Evolutionary conservation across 2,113 vertebrate genomes (phyloP), one percentile per base, ranked within the genome.

Genomic region (Embiotoca jacksoni): DNA sequence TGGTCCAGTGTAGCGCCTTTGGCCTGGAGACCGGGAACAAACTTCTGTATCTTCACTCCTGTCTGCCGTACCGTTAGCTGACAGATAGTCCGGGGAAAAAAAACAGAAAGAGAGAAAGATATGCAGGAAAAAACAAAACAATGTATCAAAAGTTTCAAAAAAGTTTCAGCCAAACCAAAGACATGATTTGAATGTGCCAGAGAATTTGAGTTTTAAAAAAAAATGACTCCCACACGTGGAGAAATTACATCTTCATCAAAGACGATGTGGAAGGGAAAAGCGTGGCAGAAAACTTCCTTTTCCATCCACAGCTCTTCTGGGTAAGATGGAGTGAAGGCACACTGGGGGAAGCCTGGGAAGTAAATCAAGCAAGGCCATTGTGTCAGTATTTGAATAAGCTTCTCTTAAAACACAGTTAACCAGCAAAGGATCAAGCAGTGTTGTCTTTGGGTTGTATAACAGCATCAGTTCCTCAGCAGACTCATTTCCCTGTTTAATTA

Each of bases 1-100:
- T 95, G 83, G 55, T 95, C 84, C 78, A 95, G 61, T 6, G 5
- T 72, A 71, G 84, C 82, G 2, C 85, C 91, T 78, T 46, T 67
- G 4, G 73, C 92, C 69, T 87, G 88, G 41, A 95, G 91, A 50
- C 92, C 92, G 9, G 91, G 94, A 36, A 93, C 80, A 65, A 95
- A 95, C 73, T 94, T 95, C 84, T 96, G 94, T 75, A 96, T 92
- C 72, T 95, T 96, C 57, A 92, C 91, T 30, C 95, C 93, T 0
- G 90, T 89, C 85, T 96, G 94, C 54, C 88, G 95, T 9, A 96
- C 88, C 78, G 75, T 92, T 30, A 96, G 91, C 93, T 95, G 68
- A 75, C 13, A 1, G 3, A 41, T 4, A 44, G 16, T 13, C 10
- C 3, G 7, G 11, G 8, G n/a, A 44, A 11, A 37, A 6, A 3